phyloP scores from a whole-genome alignment of 2,797 vertebrate genomes.

The Lutjanus campechanus region DNA sequence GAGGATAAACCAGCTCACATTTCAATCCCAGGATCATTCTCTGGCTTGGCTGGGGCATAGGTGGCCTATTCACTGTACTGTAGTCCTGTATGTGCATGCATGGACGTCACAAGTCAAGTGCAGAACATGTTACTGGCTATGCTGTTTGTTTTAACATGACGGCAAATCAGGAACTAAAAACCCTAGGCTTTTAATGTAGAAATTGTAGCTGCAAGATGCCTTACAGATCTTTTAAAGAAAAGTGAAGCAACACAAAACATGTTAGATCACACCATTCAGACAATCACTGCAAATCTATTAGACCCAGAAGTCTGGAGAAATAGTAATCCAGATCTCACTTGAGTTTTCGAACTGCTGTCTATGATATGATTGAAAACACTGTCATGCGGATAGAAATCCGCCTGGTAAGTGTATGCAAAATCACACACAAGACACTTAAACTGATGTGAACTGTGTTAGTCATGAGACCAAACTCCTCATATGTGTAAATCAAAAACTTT shows the following conservation, averaged over 20 bases:
- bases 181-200: background rate
- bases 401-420: background rate
- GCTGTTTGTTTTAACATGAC: background rate
- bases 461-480: background rate
- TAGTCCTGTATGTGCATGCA: conserved; percentile 53
- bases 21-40: conserved; percentile 79
- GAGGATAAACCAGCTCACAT: conserved; percentile 81
- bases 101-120: conserved; percentile 32
- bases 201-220: background rate
- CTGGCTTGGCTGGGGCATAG: conserved; percentile 63
- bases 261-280: background rate
- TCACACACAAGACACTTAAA: background rate
- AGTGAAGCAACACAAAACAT: background rate
- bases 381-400: background rate
- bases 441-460: background rate
- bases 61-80: conserved; percentile 63
- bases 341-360: background rate
- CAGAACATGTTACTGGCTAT: conserved; percentile 8
- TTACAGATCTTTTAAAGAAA: conserved; percentile 8
- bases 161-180: background rate
- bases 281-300: background rate
- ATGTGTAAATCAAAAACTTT: background rate
- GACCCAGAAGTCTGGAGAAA: background rate
- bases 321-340: background rate
- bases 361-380: background rate